These are phyloP conservation scores for Miniopterus natalensis DNA, from an alignment of 2,113 vertebrate species.

Conservation along the genomic window DNA sequence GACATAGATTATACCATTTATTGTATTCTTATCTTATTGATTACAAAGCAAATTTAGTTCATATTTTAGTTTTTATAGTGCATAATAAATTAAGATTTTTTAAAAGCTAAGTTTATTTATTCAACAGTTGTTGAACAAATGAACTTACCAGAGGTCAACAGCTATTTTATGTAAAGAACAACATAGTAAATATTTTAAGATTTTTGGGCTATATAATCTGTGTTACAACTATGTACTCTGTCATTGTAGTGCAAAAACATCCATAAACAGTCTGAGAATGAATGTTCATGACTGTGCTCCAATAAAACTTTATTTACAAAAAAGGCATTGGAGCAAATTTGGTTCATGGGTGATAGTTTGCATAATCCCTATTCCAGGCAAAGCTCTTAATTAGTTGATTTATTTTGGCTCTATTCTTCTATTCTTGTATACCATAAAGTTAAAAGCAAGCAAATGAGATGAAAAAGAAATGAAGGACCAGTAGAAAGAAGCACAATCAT, in stretches of 20 bases:
- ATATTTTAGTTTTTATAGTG: neutral
- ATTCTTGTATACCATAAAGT: neutral
- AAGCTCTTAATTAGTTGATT: neutral
- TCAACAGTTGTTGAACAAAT: neutral
- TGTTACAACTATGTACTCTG: neutral
- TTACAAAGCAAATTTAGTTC: neutral
- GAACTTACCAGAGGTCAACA: neutral
- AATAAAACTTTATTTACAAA: neutral
- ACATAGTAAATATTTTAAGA: neutral
- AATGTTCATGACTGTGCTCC: neutral
- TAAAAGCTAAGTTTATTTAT: neutral
- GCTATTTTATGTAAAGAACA: neutral
- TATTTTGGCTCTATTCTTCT: neutral
- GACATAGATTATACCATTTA: neutral
- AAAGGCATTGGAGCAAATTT: neutral
- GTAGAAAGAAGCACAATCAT: neutral
- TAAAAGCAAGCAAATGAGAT: neutral
- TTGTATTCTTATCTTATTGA: neutral
- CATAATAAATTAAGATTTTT: slow-evolving; percentile 12
- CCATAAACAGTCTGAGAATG: neutral
- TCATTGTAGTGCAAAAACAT: neutral
- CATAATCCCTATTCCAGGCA: neutral
- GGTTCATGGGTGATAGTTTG: neutral
- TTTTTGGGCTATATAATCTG: neutral
- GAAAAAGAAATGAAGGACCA: neutral